A percentile compares a stretch with the other conserved stretches of the same genome.
phyloP scores from a whole-genome alignment of 2,113 vertebrate genomes.

The Sinocyclocheilus maitianheensis region DNA sequence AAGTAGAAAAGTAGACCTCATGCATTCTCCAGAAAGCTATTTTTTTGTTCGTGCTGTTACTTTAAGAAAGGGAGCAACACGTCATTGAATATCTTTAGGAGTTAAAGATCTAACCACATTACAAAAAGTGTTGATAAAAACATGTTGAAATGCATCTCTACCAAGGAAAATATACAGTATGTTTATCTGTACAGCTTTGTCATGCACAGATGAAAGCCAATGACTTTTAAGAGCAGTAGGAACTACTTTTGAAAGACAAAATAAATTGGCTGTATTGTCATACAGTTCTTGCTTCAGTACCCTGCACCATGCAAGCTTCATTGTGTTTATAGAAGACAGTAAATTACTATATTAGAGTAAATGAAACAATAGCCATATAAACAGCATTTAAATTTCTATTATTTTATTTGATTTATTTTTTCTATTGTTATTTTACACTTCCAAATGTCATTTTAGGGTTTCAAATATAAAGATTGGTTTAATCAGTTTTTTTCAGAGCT shows the following conservation, averaged over 20 bases:
- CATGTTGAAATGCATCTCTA: not conserved
- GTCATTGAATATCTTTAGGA: not conserved
- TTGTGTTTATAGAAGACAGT: not conserved
- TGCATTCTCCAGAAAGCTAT: not conserved
- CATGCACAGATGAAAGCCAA: not conserved
- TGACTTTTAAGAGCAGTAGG: conserved; percentile 11
- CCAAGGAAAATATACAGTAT: not conserved
- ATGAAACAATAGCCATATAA: not conserved
- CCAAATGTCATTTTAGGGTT: not conserved
- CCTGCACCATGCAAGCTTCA: not conserved
- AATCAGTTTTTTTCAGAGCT: not conserved
- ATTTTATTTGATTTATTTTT: not conserved
- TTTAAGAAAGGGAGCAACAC: not conserved
- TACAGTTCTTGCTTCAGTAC: not conserved
- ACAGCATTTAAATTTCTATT: not conserved
- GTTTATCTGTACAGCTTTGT: not conserved
- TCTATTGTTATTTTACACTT: not conserved
- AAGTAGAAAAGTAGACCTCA: not conserved
- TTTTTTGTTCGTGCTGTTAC: not conserved
- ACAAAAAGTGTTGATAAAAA: not conserved
- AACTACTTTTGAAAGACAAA: not conserved
- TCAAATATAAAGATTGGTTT: not conserved
- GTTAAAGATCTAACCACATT: not conserved
- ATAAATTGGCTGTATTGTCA: not conserved
- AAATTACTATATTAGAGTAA: not conserved